A percentile compares a stretch with the other conserved stretches of the same genome.
Evolutionary conservation across 1,140 invertebrate genomes (phyloP).

Genomic region (Reticulitermes speratus): DNA sequence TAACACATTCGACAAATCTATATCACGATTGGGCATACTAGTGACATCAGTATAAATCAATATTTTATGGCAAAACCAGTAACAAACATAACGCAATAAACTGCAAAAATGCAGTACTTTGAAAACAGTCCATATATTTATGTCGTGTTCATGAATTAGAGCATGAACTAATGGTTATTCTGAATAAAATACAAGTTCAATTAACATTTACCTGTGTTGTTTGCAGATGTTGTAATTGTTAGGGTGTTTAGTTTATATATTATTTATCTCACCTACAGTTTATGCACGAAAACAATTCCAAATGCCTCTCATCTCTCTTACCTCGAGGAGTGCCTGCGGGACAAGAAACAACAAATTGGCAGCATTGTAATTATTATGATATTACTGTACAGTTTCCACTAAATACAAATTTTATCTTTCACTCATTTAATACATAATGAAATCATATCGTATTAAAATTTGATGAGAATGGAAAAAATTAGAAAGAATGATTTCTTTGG

Average conservation of each 20-base stretch:
- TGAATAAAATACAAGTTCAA: neutral
- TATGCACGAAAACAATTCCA: neutral
- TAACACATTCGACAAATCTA: too few relatives aligned
- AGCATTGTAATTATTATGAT: neutral
- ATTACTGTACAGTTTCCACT: neutral
- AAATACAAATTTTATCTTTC: neutral
- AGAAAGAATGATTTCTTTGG: neutral
- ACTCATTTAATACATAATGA: neutral
- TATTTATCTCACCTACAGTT: neutral
- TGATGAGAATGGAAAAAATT: neutral
- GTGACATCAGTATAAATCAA: too few relatives aligned
- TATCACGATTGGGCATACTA: too few relatives aligned
- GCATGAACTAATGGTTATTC: neutral
- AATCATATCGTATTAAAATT: neutral
- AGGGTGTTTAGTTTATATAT: neutral
- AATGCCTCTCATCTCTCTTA: neutral
- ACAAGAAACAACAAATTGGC: neutral
- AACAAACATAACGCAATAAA: too few relatives aligned
- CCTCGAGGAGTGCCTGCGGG: slow-evolving; percentile 8
- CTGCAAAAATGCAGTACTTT: too few relatives aligned
- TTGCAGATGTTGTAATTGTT: neutral
- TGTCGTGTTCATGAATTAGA: neutral
- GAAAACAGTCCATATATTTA: too few relatives aligned
- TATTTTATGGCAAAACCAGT: too few relatives aligned
- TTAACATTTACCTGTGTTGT: neutral